Base-by-base conservation (phyloP, 1,140 invertebrate species). In the Choristoneura fumiferana region DNA sequence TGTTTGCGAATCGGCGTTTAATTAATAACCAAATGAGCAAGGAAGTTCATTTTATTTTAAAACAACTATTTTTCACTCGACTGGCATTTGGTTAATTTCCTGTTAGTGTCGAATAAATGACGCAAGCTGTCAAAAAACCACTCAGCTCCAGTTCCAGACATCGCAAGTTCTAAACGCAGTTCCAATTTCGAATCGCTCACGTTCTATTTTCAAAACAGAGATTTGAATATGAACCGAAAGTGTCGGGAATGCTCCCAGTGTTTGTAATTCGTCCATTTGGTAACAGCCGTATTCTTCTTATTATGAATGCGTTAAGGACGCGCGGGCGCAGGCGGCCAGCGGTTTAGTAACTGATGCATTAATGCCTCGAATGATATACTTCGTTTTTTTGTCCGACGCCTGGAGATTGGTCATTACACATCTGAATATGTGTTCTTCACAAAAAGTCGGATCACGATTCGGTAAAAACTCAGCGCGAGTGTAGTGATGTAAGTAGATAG, bases 271-370 rank as follows among this genome's bases (percentile, higher is more conserved):
- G 71, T 78, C 58, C 72, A 72, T 71, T 71, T 67, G 62, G 78
- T 81, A 83, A 80, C 73, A 71, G 74, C 71, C 80, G 73, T 81
- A 74, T 79, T 82, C 71, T 81, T 87, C 77, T 84, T 81, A 78
- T 86, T 83, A 80, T 83, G 78, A 80, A 80, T 84, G 76, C 74
- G 80, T 75, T 80, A 82, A 84, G 83, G 85, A 88, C 86, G 83
- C 85, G 78, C 79, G 68, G 73, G 82, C 69, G 85, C 85, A 85
- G 82, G 65, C 82, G 69, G 74, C 85, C 74, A 76, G 81, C 79
- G 84, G 83, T 85, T 88, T 87, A 84, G 81, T 84, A 82, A 84
- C 79, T 79, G 82, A 84, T 86, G 83, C 83, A 86, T 88, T 88
- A 84, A 85, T 85, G 74, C 77, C 60, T 74, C 73, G 73, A 78